These are phyloP conservation scores for Acleris cristana DNA, from an alignment of 2,888 invertebrate species.

Conservation along the genomic window DNA sequence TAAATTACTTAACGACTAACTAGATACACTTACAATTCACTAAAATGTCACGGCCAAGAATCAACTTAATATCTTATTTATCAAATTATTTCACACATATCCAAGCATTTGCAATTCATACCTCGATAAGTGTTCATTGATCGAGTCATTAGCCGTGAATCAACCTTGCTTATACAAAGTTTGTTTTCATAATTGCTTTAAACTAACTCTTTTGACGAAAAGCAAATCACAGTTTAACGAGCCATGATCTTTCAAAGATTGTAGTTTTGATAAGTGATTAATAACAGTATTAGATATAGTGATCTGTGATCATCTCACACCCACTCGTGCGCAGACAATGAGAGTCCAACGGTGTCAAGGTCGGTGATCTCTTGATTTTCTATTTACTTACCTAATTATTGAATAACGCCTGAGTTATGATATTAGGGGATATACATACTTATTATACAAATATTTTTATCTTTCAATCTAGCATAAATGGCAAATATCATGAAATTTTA, in stretches of 20 bases:
- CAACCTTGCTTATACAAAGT: constrained; percentile 20
- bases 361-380: constrained; percentile 30
- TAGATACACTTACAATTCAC: not conserved
- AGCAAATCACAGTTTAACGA: constrained; percentile 22
- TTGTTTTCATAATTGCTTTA: constrained; percentile 23
- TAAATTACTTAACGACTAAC: not conserved
- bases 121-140: constrained; percentile 8
- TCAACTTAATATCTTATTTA: not conserved
- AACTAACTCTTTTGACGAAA: constrained; percentile 9
- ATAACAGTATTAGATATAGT: constrained; percentile 19
- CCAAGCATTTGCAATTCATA: constrained; percentile 1
- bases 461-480: too few species aligned
- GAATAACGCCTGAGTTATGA: not conserved
- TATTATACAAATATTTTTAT: too few species aligned
- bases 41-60: constrained; percentile 7
- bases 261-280: constrained; percentile 14
- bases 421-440: too few species aligned
- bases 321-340: constrained; percentile 39
- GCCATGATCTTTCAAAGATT: constrained; percentile 11
- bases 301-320: constrained; percentile 36
- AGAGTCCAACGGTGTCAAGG: constrained; percentile 40
- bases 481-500: too few species aligned
- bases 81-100: not conserved
- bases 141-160: constrained; percentile 15
- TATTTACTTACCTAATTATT: constrained; percentile 17